Percentiles rank a stretch among this genome's conserved stretches.
Conservation (phyloP, 2,113 vertebrate species). For the Cyprinodon variegatus region DNA sequence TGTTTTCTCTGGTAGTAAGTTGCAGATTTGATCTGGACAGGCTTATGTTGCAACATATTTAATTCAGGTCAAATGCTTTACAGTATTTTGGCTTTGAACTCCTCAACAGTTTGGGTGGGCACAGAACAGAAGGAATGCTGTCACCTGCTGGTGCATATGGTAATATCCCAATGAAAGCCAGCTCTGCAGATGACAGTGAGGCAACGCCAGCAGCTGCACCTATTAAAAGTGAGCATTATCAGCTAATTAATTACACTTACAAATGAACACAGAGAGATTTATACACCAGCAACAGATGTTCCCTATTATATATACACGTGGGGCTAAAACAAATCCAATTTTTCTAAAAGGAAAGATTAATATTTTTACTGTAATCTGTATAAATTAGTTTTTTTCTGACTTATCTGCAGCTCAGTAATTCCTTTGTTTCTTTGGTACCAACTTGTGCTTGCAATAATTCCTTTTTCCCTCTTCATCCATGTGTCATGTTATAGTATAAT, state of each 20-base stretch:
- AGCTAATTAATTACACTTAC: constrained; percentile 1
- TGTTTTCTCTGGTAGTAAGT: constrained; percentile 22
- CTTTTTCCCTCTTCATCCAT: neutral
- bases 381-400: neutral
- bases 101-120: constrained; percentile 9
- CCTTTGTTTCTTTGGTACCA: neutral
- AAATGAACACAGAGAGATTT: neutral
- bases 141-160: constrained; percentile 60
- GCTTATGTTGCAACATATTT: constrained; percentile 6
- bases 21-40: constrained; percentile 3
- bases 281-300: neutral
- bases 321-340: neutral
- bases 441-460: neutral
- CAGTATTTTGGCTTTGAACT: constrained; percentile 2
- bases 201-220: neutral
- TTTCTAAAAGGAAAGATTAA: neutral
- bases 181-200: neutral
- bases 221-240: neutral
- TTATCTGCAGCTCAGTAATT: neutral
- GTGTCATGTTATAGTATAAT: neutral
- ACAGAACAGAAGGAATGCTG: constrained; percentile 58
- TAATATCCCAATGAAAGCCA: constrained; percentile 20
- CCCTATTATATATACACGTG: neutral
- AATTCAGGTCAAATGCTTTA: constrained; percentile 9
- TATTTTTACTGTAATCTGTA: neutral